Evolutionary conservation across 2,113 vertebrate genomes (phyloP), one percentile per base, ranked within the genome.

Genomic region (Tichodroma muraria): DNA sequence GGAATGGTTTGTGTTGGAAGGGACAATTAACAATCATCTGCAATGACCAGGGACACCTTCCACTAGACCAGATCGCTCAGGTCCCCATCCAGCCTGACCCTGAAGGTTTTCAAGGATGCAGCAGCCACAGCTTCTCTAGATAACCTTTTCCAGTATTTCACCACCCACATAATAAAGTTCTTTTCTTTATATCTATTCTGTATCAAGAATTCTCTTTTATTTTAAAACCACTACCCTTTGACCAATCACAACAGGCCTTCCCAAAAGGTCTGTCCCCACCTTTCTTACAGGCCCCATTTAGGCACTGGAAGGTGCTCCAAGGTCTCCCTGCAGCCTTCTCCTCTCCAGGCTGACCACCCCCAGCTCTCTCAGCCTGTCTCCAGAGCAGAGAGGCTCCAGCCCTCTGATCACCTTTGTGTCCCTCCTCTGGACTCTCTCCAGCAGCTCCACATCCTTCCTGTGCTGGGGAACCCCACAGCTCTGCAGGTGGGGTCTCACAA

Each of bases 391-490:
- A 6, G 6, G 19, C 2, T 71, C 38, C 66, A 68, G 2, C 15
- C 37, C 50, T 31, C 23, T 2, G 25, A 35, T 3, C n/a, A 40
- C 19, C 9, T 61, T 31, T 0, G 1, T 13, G 23, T 3, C 19
- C 38, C 28, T 82, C 19, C n/a, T 44, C 54, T 84, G 30, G 30
- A 18, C 33, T 11, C 0, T 0, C 20, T 69, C 10, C 35, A 21
- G 1, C 27, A 84, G 18, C 0, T 56, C 49, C 25, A 3, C 3
- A 7, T 38, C 49, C 6, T 40, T 40, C 22, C 5, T 25, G 1
- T 40, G 13, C 4, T 40, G 68, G 5, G 49, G 18, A 2, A 6
- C 3, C 57, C 81, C 1, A 2, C 38, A 59, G 15, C 2, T 2
- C 54, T 44, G 1, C 54, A 35, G 27, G 2, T 28, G 50, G 10